These are phyloP conservation scores for Coreius guichenoti DNA, from an alignment of 2,797 vertebrate genomes.

Conservation along the genomic window DNA sequence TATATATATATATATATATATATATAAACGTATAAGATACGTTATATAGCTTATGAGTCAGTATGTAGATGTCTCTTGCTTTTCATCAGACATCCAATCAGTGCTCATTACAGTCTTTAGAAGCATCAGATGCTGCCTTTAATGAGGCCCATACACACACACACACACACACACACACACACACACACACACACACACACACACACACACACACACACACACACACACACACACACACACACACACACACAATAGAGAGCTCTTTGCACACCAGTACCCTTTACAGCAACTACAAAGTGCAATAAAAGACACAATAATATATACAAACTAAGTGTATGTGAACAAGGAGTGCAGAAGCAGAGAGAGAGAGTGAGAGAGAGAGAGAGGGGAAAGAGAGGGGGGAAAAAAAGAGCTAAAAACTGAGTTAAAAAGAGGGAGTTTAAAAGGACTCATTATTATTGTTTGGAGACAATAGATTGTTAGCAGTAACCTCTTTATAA, in stretches of 20 bases:
- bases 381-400: no score
- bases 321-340: neutral
- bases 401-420: no score
- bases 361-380: neutral
- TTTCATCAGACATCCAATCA: slow-evolving; percentile 77
- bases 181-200: no score
- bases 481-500: neutral
- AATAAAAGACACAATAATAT: neutral
- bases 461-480: neutral
- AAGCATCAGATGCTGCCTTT: slow-evolving; percentile 76
- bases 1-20: slow-evolving; percentile 50
- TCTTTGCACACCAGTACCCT: neutral
- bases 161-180: slow-evolving; percentile 25
- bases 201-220: slow-evolving; percentile 41
- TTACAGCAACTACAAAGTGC: slow-evolving; percentile 2
- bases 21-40: neutral
- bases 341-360: neutral
- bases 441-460: neutral
- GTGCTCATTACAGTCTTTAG: slow-evolving; percentile 79
- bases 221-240: slow-evolving; percentile 15
- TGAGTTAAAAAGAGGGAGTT: no score
- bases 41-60: slow-evolving; percentile 43
- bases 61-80: slow-evolving; percentile 59
- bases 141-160: slow-evolving; percentile 71
- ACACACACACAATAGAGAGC: slow-evolving; percentile 1